Evolutionary conservation across 2,888 invertebrate genomes (phyloP).

Genomic region (Therioaphis trifolii): DNA sequence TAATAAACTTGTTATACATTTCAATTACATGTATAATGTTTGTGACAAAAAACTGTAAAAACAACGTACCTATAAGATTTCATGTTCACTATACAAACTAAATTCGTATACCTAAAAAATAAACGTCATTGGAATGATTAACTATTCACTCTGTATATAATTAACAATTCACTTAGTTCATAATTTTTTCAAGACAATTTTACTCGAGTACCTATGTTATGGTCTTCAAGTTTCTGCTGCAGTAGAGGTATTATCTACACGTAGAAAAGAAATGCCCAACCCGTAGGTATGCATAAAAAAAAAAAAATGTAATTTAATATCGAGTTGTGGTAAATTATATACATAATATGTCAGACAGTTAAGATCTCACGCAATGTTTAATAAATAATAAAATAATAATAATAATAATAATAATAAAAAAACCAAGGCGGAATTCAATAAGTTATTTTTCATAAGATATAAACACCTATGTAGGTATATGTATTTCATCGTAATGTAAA

Average conservation of each 20-base stretch:
- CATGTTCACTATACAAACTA: too few relatives aligned
- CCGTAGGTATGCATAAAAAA: background rate
- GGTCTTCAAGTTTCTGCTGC: background rate
- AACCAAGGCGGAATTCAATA: background rate
- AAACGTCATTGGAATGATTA: too few relatives aligned
- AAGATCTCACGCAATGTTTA: conserved; percentile 11
- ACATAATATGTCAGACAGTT: background rate
- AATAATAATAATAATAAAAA: background rate
- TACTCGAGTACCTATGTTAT: background rate
- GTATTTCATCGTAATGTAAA: too few relatives aligned
- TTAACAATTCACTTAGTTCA: background rate
- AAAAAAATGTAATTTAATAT: conserved; percentile 31
- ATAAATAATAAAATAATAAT: background rate
- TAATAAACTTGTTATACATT: too few relatives aligned
- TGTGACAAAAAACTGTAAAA: too few relatives aligned
- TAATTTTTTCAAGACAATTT: background rate
- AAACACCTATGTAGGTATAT: background rate
- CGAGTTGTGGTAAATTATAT: conserved; percentile 8
- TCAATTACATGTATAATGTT: too few relatives aligned
- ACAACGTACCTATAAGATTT: too few relatives aligned
- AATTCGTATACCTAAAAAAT: too few relatives aligned
- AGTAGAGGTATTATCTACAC: background rate
- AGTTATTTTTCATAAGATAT: background rate
- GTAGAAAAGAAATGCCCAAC: background rate
- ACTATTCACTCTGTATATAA: background rate